Evolutionary conservation across 2,113 vertebrate species (phyloP).

Genomic region (Psettodes erumei): DNA sequence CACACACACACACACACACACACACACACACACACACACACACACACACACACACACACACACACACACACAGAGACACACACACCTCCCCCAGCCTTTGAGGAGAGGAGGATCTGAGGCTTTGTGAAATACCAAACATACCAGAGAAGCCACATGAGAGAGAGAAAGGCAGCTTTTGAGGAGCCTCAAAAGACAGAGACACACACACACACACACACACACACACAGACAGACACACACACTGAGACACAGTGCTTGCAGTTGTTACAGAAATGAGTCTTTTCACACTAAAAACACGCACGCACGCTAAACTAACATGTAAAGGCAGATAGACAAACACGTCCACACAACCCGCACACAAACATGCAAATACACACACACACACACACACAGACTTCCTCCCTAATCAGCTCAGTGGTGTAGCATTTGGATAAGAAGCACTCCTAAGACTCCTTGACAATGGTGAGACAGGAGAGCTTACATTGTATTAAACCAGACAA

Average conservation of each 20-base stretch:
- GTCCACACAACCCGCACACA: neutral
- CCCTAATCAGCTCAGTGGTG: conserved; percentile 75
- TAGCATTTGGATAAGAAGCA: conserved; percentile 71
- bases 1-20: conserved; percentile 2
- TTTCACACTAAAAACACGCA: conserved; percentile 34
- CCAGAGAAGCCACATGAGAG: conserved; percentile 81
- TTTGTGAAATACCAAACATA: conserved; percentile 84
- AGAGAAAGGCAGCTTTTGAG: conserved; percentile 74
- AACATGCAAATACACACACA: neutral
- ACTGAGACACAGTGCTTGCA: conserved; percentile 45
- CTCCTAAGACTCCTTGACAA: conserved; percentile 72
- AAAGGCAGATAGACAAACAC: conserved; percentile 52
- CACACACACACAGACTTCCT: conserved; percentile 17
- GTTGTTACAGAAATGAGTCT: conserved; percentile 59
- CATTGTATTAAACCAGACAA: conserved; percentile 72
- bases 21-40: conserved; percentile 19
- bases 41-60: conserved; percentile 45
- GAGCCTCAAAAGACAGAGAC: conserved; percentile 69
- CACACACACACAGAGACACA: conserved; percentile 44
- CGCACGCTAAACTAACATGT: conserved; percentile 25
- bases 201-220: too few species aligned
- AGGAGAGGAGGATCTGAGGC: conserved; percentile 78
- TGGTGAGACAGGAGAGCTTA: conserved; percentile 76
- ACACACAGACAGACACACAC: conserved; percentile 43
- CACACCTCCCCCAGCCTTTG: conserved; percentile 69